Base-by-base conservation (phyloP, 37 sponge, comb jelly and placozoan genomes). In the Petrosia ficiformis region DNA sequence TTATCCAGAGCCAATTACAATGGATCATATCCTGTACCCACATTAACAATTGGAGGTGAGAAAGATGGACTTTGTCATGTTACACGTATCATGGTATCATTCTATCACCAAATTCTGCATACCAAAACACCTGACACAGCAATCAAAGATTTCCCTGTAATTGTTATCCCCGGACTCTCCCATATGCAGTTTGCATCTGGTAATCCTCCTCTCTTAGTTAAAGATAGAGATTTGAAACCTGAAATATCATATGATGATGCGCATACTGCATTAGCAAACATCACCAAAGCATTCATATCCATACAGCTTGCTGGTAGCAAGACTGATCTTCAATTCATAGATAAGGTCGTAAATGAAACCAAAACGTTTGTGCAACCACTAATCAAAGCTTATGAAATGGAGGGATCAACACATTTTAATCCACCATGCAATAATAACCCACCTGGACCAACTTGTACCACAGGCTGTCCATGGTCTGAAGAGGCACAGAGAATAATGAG, bases 161-260 rank as follows among this genome's bases (percentile, higher is more conserved):
- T 85, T 22, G 84, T 85, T 0, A 67, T 93, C 26, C 40, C 29
- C 25, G 94, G 94, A 30, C 85, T 93, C 80, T 76, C 61, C 34
- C 89, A 93, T 71, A 72, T 88, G 42, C 77, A 93, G 68, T 85
- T 82, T 68, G 86, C 89, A 6, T 80, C 82, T 21, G 89, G 94
- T 3, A 33, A 48, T 28, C 65, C 68, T 21, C 86, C 86, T 26
- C 3, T 36, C 24, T 42, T 63, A 2, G 75, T 89, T 3, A 74
- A 81, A 42, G 80, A 80, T 1, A 59, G 63, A 41, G 94, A 93
- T 57, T 60, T 93, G 22, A 76, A 77, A 38, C 71, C 94, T 37
- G 94, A 93, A 38, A 84, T 93, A 0, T 30, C 74, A 29, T 67
- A 75, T 40, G 80, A 82, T 54, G 72, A 68, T n/a, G 94, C 89